Conservation (phyloP, 2,888 invertebrate species). For the Gastrophysa polygoni region DNA sequence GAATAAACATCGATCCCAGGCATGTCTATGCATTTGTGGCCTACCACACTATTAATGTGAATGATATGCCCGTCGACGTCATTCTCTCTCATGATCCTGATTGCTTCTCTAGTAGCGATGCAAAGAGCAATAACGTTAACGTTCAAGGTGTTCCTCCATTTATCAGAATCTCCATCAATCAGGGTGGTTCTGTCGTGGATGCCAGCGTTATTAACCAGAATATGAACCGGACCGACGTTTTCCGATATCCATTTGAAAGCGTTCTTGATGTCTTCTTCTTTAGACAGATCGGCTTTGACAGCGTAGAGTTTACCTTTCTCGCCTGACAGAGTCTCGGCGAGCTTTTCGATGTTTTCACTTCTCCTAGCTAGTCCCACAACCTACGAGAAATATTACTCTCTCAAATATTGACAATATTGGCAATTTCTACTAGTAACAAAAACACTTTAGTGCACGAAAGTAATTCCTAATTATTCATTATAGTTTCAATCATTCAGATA, state of each 20-base stretch:
- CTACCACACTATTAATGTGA: conserved; percentile 47
- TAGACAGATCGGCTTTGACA: conserved; percentile 51
- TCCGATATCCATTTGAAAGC: conserved; percentile 50
- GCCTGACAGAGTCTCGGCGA: conserved; percentile 29
- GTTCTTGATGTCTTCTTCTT: conserved; percentile 48
- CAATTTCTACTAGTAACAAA: too few species aligned
- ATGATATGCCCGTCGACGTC: conserved; percentile 47
- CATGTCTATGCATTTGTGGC: conserved; percentile 40
- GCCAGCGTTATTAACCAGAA: conserved; percentile 56
- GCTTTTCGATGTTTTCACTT: conserved; percentile 35
- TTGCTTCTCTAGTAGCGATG: conserved; percentile 46
- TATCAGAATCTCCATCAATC: conserved; percentile 39
- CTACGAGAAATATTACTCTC: conserved; percentile 29
- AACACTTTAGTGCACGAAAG: too few species aligned
- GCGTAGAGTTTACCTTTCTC: conserved; percentile 49
- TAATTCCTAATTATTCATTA: too few species aligned
- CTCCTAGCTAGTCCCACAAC: conserved; percentile 43
- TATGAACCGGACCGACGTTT: conserved; percentile 51
- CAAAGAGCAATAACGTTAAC: conserved; percentile 38
- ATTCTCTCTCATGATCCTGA: conserved; percentile 43
- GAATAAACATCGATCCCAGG: conserved; percentile 40
- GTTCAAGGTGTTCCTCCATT: conserved; percentile 37
- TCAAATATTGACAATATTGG: too few species aligned
- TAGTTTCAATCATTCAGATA: too few species aligned
- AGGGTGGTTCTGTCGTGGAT: conserved; percentile 36